Conservation (phyloP, 2,797 vertebrate genomes). For the Crypturellus tataupa region DNA sequence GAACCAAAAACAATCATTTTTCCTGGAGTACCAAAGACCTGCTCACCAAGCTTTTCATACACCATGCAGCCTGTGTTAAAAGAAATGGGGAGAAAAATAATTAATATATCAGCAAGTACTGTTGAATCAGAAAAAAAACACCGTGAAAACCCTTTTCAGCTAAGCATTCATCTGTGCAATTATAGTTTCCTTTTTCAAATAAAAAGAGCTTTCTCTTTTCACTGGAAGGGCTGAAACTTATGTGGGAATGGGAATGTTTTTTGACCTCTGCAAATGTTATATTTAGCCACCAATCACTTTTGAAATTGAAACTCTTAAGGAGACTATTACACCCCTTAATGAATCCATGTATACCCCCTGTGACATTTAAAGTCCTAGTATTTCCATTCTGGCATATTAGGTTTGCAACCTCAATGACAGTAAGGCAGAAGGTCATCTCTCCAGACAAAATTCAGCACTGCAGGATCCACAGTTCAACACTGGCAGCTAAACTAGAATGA, state of each 20-base stretch:
- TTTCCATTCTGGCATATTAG: not conserved
- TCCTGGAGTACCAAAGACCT: slow-evolving; percentile 83
- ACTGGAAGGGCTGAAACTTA: not conserved
- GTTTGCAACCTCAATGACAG: not conserved
- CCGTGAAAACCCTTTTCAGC: not conserved
- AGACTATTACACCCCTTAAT: not conserved
- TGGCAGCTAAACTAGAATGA: not conserved
- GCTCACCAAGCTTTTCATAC: slow-evolving; percentile 85
- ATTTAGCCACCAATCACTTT: not conserved
- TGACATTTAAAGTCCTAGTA: not conserved
- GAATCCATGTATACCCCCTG: not conserved
- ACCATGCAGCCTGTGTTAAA: slow-evolving; percentile 82
- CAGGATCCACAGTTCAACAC: not conserved
- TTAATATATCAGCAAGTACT: not conserved
- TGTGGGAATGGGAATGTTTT: not conserved
- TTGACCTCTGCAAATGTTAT: slow-evolving; percentile 49
- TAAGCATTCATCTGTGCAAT: not conserved
- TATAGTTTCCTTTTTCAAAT: not conserved
- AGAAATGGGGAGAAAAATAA: slow-evolving; percentile 15
- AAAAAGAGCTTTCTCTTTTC: not conserved
- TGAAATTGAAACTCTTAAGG: slow-evolving; percentile 13
- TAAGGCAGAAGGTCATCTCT: not conserved
- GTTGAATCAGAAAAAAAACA: not conserved
- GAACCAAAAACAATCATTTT: slow-evolving; percentile 84
- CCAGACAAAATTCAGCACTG: not conserved